A percentile compares a stretch with the other conserved stretches of the same genome.
phyloP scores from a whole-genome alignment of 2,888 invertebrate genomes.

The Diaphora mendica region DNA sequence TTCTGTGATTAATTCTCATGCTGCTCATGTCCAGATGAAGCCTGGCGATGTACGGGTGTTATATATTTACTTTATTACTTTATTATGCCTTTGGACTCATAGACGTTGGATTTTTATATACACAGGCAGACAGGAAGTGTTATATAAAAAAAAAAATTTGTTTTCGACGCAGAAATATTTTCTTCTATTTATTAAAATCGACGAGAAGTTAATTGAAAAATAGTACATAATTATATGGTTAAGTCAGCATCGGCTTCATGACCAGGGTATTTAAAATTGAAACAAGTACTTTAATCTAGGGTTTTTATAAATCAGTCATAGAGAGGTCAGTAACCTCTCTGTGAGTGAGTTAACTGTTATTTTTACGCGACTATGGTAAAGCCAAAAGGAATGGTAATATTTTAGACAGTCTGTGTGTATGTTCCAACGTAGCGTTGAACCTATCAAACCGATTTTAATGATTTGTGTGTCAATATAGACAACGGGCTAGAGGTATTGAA shows the following conservation, averaged over 20 bases:
- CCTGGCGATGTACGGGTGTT: constrained; percentile 51
- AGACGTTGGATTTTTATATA: background rate
- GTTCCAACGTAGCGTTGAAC: too few relatives aligned
- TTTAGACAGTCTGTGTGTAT: too few relatives aligned
- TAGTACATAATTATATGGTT: too few relatives aligned
- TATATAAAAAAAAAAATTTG: background rate
- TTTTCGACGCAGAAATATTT: background rate
- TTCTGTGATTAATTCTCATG: constrained; percentile 54
- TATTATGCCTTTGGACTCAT: background rate
- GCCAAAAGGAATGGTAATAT: too few relatives aligned
- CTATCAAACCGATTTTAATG: too few relatives aligned
- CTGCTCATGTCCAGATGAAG: constrained; percentile 51
- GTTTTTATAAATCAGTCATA: too few relatives aligned
- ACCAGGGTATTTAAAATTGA: too few relatives aligned
- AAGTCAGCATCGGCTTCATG: too few relatives aligned
- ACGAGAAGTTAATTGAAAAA: background rate
- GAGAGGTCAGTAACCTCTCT: too few relatives aligned
- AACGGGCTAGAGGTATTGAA: too few relatives aligned
- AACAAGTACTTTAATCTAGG: too few relatives aligned
- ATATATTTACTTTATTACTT: constrained; percentile 1
- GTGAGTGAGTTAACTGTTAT: background rate
- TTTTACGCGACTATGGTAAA: background rate
- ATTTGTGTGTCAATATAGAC: too few relatives aligned
- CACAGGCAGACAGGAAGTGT: background rate
- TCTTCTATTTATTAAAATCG: background rate